Evolutionary conservation across 2,888 invertebrate species (phyloP).

Genomic region (Melinaea marsaeus): DNA sequence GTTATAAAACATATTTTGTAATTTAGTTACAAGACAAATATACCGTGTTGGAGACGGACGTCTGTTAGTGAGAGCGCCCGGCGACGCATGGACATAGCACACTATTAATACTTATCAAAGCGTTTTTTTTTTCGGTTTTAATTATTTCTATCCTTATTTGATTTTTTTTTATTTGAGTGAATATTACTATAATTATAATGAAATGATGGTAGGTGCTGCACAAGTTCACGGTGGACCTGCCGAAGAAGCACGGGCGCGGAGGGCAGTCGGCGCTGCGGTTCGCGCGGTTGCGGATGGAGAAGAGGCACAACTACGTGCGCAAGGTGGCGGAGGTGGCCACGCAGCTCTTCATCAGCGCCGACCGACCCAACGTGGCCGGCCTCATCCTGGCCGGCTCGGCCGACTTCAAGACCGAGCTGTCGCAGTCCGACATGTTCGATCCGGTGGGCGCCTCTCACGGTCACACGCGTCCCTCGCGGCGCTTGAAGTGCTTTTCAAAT

Average conservation of each 20-base stretch:
- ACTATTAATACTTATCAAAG: too few species aligned
- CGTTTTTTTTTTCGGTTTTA: too few species aligned
- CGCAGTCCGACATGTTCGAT: constrained; percentile 99
- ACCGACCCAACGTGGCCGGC: constrained; percentile 98
- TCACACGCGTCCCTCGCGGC: too few species aligned
- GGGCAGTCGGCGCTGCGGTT: constrained; percentile 99
- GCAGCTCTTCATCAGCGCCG: constrained; percentile 97
- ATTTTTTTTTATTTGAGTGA: too few species aligned
- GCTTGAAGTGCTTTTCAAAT: too few species aligned
- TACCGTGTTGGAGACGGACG: too few species aligned
- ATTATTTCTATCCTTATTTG: too few species aligned
- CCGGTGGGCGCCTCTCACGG: constrained; percentile 82
- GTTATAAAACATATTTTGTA: too few species aligned
- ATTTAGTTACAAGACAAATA: too few species aligned
- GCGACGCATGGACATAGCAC: too few species aligned
- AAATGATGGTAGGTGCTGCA: constrained; percentile 84
- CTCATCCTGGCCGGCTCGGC: constrained; percentile 99
- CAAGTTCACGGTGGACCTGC: constrained; percentile 98
- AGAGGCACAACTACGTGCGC: constrained; percentile 98
- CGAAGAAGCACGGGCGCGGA: constrained; percentile 99
- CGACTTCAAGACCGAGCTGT: constrained; percentile 99
- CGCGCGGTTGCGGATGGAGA: constrained; percentile 99
- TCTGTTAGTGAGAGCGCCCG: too few species aligned
- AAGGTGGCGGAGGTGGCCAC: constrained; percentile 93
- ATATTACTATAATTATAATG: not conserved